Evolutionary conservation across 2,888 invertebrate genomes (phyloP).

Genomic region (Octodonta nipae): DNA sequence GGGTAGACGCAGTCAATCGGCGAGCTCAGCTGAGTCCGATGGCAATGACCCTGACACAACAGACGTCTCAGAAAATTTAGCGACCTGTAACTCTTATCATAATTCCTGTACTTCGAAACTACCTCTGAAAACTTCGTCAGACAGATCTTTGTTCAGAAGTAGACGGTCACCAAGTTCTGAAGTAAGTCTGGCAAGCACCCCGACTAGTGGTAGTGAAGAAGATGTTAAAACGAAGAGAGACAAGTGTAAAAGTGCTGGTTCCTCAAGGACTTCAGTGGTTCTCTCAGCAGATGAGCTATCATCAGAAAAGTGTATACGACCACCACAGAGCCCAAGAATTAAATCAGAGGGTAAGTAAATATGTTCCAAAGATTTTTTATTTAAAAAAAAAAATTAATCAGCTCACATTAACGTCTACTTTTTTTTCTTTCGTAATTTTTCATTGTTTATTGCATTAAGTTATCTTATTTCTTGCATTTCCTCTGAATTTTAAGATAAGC

Average conservation of each 20-base stretch:
- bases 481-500: no score
- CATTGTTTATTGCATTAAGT: no score
- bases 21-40: constrained; percentile 37
- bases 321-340: constrained; percentile 38
- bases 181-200: constrained; percentile 22
- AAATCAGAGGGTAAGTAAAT: constrained; percentile 24
- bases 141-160: constrained; percentile 15
- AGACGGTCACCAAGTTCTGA: constrained; percentile 37
- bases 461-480: no score
- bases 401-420: no score
- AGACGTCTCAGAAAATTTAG: constrained; percentile 29
- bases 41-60: constrained; percentile 35
- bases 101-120: constrained; percentile 23
- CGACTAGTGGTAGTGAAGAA: constrained; percentile 31
- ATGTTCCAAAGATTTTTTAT: no score
- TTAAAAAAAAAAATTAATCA: no score
- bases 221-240: constrained; percentile 23
- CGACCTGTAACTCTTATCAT: constrained; percentile 27
- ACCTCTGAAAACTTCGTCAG: constrained; percentile 23
- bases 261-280: constrained; percentile 41
- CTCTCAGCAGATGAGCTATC: constrained; percentile 45
- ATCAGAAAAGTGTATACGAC: constrained; percentile 37
- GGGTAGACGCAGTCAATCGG: constrained; percentile 36
- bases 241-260: constrained; percentile 26
- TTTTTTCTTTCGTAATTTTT: no score